These are phyloP conservation scores for Podocnemis expansa DNA, from an alignment of 2,113 vertebrate genomes.

Conservation along the genomic window DNA sequence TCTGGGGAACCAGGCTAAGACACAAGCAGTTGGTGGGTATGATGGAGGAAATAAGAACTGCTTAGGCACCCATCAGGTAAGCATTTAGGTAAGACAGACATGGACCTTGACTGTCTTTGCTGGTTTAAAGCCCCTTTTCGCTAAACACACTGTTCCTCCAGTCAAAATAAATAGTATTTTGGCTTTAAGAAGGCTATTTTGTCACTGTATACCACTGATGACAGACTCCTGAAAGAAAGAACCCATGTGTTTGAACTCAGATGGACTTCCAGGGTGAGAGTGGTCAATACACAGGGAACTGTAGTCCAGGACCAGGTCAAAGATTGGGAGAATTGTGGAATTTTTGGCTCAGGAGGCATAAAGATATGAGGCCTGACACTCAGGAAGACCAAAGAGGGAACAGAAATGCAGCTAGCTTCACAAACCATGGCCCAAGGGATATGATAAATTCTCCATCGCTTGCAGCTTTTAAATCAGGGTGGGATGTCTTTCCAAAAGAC, in stretches of 20 bases:
- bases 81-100: not conserved
- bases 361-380: not conserved
- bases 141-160: not conserved
- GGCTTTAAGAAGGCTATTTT: not conserved
- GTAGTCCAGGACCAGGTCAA: not conserved
- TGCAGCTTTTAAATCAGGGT: not conserved
- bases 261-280: not conserved
- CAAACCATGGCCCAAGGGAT: not conserved
- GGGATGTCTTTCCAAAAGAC: not conserved
- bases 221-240: not conserved
- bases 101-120: not conserved
- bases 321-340: too few species aligned
- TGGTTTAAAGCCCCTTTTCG: not conserved
- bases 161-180: not conserved
- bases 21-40: not conserved
- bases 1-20: not conserved
- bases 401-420: not conserved
- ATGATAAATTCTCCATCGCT: not conserved
- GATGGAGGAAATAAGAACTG: not conserved
- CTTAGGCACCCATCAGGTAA: not conserved
- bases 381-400: not conserved
- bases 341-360: not conserved
- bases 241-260: not conserved
- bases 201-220: not conserved
- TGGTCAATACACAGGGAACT: not conserved